Conservation (phyloP, 2,113 vertebrate genomes). For the Rhombomys opimus region DNA sequence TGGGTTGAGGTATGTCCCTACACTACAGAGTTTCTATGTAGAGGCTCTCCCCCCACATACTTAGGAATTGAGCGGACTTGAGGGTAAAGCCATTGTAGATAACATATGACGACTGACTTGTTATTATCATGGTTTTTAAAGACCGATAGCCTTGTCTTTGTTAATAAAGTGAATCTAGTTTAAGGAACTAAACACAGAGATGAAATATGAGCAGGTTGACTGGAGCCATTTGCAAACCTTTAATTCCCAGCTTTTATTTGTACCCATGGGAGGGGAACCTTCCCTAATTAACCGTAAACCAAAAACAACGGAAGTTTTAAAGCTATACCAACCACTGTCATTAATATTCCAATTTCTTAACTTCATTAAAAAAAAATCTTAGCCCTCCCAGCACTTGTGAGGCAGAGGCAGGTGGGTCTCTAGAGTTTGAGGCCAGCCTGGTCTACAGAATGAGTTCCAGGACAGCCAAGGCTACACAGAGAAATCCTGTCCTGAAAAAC, state of each 20-base stretch:
- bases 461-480: not conserved
- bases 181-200: not conserved
- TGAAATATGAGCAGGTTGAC: not conserved
- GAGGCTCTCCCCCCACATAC: not conserved
- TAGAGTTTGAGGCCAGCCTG: not conserved
- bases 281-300: not conserved
- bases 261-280: not conserved
- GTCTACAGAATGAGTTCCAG: not conserved
- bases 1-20: rapidly evolving
- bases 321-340: not conserved
- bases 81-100: not conserved
- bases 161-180: not conserved
- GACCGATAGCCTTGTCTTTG: not conserved
- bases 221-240: not conserved
- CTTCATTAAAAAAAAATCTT: not conserved
- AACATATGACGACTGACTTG: not conserved
- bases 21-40: not conserved
- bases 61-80: not conserved
- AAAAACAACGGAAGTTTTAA: not conserved
- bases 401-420: not conserved
- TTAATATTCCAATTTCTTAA: constrained; percentile 2
- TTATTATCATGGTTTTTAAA: not conserved
- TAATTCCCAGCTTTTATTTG: not conserved
- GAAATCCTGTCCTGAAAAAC: not conserved
- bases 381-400: not conserved